Evolutionary conservation across 2,888 invertebrate species (phyloP), one percentile per base, ranked within the genome.

Genomic region (Philonicus albiceps): DNA sequence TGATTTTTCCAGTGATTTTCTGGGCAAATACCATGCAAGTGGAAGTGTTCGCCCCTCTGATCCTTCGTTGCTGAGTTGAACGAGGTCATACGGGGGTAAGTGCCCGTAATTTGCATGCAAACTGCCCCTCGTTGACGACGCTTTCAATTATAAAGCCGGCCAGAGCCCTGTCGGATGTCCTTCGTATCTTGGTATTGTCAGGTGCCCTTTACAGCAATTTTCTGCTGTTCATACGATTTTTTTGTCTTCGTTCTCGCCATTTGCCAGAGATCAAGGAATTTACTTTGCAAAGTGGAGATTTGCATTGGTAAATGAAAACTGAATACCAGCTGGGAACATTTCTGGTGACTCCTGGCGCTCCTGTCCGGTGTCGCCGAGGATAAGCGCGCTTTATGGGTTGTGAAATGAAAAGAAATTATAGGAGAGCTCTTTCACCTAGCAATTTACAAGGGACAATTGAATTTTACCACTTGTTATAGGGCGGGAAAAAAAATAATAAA

Each of bases 51-150:
- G 11, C 30, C 49, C 78, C 30, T 22, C 43, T 6, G 22, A 13
- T 3, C 73, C 13, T 27, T 16, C 73, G 40, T 0, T 13, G 40
- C 11, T 13, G 53, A n/a, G 53, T 43, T 78, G 78, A 53, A 78
- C 30, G 78, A 78, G 78, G 78, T 78, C 78, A 78, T 78, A 27
- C 78, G 49, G 43, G 78, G 78, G 78, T 78, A 78, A 78, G 78
- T 78, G 30, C 22, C 78, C 49, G 78, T 49, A 78, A 78, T 78
- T 78, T 78, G 78, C 78, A 78, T 78, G 30, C 78, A 78, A 78
- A 78, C 78, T 34, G 78, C 78, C 76, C 78, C 78, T 49, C 78
- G 78, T 78, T 78, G 78, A 78, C 78, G 78, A 49, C 78, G 49
- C 27, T 78, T 78, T 78, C 78, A 78, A 78, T 78, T 78, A 78